Base-by-base conservation (phyloP, 92 coral and sea anemone species). In the Porites lobata region DNA sequence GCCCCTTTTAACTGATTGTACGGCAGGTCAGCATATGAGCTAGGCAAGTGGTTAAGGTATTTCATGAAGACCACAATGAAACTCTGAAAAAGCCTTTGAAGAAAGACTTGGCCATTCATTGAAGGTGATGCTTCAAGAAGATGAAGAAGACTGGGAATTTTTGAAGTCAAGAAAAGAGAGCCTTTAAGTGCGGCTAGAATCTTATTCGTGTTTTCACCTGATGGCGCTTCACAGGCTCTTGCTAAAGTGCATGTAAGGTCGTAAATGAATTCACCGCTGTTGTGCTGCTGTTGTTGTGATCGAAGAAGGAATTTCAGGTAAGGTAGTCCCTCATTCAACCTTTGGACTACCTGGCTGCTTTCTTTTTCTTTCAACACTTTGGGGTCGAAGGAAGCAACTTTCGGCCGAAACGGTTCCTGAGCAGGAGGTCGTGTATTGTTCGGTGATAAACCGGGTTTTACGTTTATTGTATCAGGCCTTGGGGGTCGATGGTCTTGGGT, bases 1-100 rank as follows among this genome's bases (percentile, higher is more conserved):
- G 89, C 61, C 18, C 20, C 67, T 58, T 88, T 84, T 59, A 91
- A 29, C 78, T 88, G 78, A 19, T 78, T 90, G 53, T 88, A 80
- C 9, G 94, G 94, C 9, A 84, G 38, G 69, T 91, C 94, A 78
- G 66, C 85, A 79, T 63, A 91, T 4, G 92, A 88, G 50, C 89
- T 91, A 1, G 92, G 92, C 12, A 91, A 57, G 76, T 64, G 89
- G 51, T 81, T 84, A 54, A 91, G 70, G 75, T 83, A 91, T 62
- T 50, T 65, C 29, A 14, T 53, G 76, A 83, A 91, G 20, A 91
- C 59, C 54, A 3, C 50, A 20, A 91, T 65, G 50, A 88, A 17
- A 29, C 76, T 80, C 6, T 29, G 18, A 47, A 91, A 63, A 38
- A 81, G 68, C 10, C 32, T 52, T 51, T 21, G 50, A 18, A 5